Evolutionary conservation across 2,113 vertebrate species (phyloP).

Genomic region (Ammodytes dubius): DNA sequence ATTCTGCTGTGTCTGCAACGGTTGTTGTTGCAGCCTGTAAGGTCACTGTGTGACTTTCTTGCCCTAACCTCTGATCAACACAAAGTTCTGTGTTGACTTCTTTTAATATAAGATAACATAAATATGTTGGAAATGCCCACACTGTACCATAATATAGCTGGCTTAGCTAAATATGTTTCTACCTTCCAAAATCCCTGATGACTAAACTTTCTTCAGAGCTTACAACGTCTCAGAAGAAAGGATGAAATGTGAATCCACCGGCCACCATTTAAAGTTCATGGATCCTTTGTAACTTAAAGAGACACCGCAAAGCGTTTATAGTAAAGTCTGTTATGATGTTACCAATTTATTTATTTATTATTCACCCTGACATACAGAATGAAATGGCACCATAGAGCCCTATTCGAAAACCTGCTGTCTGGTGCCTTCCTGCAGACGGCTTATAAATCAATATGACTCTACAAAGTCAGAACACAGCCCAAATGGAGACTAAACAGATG

Average conservation of each 20-base stretch:
- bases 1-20: too few species aligned
- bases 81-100: too few species aligned
- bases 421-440: slow-evolving; percentile 62
- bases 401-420: slow-evolving; percentile 66
- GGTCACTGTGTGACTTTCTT: too few species aligned
- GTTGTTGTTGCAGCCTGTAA: too few species aligned
- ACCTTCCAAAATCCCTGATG: neutral
- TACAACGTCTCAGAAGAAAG: neutral
- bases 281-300: slow-evolving; percentile 7
- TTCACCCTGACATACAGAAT: slow-evolving; percentile 48
- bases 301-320: slow-evolving; percentile 45
- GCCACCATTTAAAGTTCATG: slow-evolving; percentile 5
- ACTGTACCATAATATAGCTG: neutral
- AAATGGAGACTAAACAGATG: slow-evolving; percentile 81
- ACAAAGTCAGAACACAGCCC: slow-evolving; percentile 67
- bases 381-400: slow-evolving; percentile 66
- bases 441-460: slow-evolving; percentile 77
- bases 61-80: too few species aligned
- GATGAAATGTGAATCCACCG: slow-evolving; percentile 1
- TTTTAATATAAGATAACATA: too few species aligned
- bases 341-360: slow-evolving; percentile 43
- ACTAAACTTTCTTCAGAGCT: neutral
- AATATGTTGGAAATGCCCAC: too few species aligned
- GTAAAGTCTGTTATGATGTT: slow-evolving; percentile 32
- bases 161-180: neutral